Conservation (phyloP, 2,797 vertebrate species). For the Psittacula echo region DNA sequence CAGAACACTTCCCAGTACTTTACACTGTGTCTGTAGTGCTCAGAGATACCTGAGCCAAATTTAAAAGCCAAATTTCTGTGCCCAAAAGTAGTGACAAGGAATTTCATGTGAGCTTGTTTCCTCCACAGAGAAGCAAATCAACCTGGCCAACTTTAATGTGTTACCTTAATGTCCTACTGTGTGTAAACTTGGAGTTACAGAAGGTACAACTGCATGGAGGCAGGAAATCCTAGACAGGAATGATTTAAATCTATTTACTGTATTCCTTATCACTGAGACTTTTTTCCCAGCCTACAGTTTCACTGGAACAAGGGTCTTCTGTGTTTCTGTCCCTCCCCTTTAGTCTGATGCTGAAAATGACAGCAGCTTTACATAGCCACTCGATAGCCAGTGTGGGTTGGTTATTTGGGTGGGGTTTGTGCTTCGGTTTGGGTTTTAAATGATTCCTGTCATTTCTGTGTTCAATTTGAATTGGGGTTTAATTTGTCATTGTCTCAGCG, state of each 20-base stretch:
- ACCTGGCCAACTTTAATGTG: too few relatives aligned
- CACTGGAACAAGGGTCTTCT: not conserved
- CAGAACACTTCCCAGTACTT: not conserved
- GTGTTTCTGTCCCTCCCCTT: not conserved
- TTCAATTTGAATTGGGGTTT: not conserved
- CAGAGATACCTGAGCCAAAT: not conserved
- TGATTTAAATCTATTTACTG: not conserved
- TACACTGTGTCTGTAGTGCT: not conserved
- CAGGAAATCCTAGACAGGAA: not conserved
- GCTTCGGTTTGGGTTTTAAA: not conserved
- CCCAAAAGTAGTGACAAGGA: not conserved
- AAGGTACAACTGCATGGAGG: not conserved
- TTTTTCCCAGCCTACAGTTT: not conserved
- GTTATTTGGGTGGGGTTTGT: not conserved
- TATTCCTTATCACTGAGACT: not conserved
- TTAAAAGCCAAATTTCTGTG: not conserved
- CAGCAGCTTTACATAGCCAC: not conserved
- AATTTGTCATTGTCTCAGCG: not conserved
- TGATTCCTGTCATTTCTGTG: not conserved
- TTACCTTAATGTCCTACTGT: rapidly evolving
- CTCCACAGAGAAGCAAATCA: not conserved
- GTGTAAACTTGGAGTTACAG: not conserved
- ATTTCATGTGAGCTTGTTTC: not conserved
- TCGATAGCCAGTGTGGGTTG: not conserved
- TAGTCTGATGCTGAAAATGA: not conserved